These are phyloP conservation scores for Myrmecophaga tridactyla DNA, from an alignment of 2,113 vertebrate species.

Conservation along the genomic window DNA sequence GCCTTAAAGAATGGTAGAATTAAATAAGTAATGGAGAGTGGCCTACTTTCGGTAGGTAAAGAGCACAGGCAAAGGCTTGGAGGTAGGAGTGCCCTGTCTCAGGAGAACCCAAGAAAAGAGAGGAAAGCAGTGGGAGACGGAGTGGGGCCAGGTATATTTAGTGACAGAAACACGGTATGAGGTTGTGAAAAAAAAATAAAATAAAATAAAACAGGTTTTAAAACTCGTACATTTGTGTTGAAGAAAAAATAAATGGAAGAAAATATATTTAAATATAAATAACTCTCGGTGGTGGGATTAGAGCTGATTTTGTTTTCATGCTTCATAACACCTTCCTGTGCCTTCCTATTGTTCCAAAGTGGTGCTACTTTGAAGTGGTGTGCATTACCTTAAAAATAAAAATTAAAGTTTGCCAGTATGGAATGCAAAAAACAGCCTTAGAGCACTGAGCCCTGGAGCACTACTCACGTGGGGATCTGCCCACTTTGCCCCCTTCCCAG, in stretches of 20 bases:
- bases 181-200: neutral
- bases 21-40: neutral
- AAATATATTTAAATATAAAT: conserved; percentile 16
- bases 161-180: neutral
- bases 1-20: neutral
- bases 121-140: neutral
- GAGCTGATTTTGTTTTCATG: neutral
- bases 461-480: neutral
- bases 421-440: neutral
- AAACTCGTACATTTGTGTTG: neutral
- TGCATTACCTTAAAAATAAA: neutral
- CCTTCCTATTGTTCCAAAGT: neutral
- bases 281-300: neutral
- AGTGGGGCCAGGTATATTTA: neutral
- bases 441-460: neutral
- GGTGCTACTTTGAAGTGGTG: neutral
- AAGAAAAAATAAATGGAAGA: neutral
- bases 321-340: neutral
- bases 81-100: neutral
- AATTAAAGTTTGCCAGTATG: neutral
- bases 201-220: neutral
- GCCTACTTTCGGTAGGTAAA: neutral
- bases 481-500: rapidly evolving
- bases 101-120: neutral
- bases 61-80: rapidly evolving